phyloP scores from a whole-genome alignment of 2,797 vertebrate species.

The Steatocranus sp. region DNA sequence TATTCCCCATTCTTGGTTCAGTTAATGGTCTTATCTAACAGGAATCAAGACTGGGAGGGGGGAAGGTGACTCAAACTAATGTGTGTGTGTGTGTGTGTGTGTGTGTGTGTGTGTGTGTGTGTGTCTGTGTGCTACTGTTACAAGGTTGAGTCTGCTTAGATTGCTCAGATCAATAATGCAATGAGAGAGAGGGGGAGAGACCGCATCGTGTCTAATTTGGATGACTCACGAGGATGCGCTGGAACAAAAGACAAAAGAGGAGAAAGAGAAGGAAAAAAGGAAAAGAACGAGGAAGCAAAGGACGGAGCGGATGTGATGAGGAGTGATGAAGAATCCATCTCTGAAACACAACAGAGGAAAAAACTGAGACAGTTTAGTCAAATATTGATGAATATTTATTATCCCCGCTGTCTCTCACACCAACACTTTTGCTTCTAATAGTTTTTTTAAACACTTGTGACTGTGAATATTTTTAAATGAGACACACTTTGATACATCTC shows the following conservation, averaged over 20 bases:
- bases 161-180: conserved; percentile 66
- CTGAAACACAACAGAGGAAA: background rate
- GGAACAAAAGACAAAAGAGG: conserved; percentile 21
- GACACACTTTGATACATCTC: background rate
- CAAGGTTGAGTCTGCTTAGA: conserved; percentile 32
- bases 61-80: background rate
- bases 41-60: conserved; percentile 8
- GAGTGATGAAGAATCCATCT: background rate
- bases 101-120: background rate
- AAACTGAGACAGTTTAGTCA: background rate
- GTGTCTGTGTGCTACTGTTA: background rate
- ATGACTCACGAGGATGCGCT: conserved; percentile 36
- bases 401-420: background rate
- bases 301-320: background rate
- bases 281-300: background rate
- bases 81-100: background rate
- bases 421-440: background rate
- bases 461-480: background rate
- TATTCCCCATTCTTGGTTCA: background rate
- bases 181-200: background rate
- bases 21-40: conserved; percentile 50
- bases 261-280: background rate
- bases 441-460: background rate
- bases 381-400: conserved; percentile 8
- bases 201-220: conserved; percentile 26